Conservation (phyloP, 2,113 vertebrate species). For the Dasyurus viverrinus region DNA sequence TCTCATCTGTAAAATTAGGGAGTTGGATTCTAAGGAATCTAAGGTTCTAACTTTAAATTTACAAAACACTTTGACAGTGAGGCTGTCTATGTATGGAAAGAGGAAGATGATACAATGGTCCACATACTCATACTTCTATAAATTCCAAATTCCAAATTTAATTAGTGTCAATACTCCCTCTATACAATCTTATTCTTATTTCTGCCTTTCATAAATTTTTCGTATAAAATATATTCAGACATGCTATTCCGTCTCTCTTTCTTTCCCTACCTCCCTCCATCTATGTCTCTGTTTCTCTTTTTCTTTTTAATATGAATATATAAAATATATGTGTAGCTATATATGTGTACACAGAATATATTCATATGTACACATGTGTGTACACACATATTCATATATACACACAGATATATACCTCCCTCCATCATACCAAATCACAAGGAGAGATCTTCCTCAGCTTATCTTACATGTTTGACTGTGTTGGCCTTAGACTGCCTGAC, state of each 20-base stretch:
- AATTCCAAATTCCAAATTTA: not conserved
- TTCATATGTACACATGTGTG: too few relatives aligned
- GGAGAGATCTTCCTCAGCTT: not conserved
- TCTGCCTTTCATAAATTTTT: not conserved
- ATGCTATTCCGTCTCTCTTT: not conserved
- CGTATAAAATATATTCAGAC: not conserved
- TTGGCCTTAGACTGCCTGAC: not conserved
- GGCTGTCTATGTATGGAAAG: not conserved
- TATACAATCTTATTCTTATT: not conserved
- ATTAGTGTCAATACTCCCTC: not conserved
- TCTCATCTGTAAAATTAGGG: not conserved
- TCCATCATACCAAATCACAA: not conserved
- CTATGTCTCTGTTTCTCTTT: not conserved
- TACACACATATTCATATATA: too few relatives aligned
- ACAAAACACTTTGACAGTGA: not conserved
- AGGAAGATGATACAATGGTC: not conserved
- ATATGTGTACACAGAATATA: too few relatives aligned
- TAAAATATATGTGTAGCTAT: too few relatives aligned
- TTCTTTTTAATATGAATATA: too few relatives aligned
- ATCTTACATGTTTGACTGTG: not conserved
- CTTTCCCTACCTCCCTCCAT: not conserved
- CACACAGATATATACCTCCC: too few relatives aligned
- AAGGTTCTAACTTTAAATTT: not conserved
- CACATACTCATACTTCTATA: not conserved
- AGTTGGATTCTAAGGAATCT: not conserved